Conservation (phyloP, 2,113 vertebrate genomes). For the Ammodytes marinus region DNA sequence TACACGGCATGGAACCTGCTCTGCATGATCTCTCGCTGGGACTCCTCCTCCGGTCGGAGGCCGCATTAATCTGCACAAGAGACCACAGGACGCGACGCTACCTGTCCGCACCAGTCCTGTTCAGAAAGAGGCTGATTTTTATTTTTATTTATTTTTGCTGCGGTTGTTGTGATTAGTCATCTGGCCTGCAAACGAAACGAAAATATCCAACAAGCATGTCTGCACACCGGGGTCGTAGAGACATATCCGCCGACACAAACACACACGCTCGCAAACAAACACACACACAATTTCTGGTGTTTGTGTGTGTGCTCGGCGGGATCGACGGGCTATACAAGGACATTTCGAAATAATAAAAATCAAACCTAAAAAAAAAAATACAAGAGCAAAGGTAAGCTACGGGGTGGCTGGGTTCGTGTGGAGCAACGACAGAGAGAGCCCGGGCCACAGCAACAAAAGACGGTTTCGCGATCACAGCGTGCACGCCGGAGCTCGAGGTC, state of each 20-base stretch:
- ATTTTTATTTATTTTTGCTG: background rate
- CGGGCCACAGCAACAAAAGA: slow-evolving; percentile 68
- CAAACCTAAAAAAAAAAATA: background rate
- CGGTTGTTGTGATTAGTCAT: slow-evolving; percentile 37
- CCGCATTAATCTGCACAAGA: slow-evolving; percentile 46
- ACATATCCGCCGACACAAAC: slow-evolving; percentile 5
- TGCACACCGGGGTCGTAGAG: slow-evolving; percentile 53
- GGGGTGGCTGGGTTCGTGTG: slow-evolving; percentile 9
- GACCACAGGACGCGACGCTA: slow-evolving; percentile 12
- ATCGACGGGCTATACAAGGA: slow-evolving; percentile 26
- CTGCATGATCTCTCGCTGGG: slow-evolving; percentile 7
- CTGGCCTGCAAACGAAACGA: slow-evolving; percentile 52
- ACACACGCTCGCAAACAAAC: background rate
- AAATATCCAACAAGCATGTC: slow-evolving; percentile 49
- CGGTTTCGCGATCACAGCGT: slow-evolving; percentile 55
- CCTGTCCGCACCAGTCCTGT: slow-evolving; percentile 24
- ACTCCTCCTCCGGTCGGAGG: slow-evolving; percentile 25
- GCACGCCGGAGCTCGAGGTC: slow-evolving; percentile 49
- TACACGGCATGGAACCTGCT: slow-evolving; percentile 34
- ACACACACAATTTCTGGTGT: slow-evolving; percentile 44
- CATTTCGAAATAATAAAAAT: background rate
- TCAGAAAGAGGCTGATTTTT: slow-evolving; percentile 38
- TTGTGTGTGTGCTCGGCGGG: slow-evolving; percentile 51
- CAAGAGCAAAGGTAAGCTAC: background rate
- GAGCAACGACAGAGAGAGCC: background rate